Percentiles rank a stretch among this genome's conserved stretches.
Evolutionary conservation across 2,797 vertebrate species (phyloP).

Genomic region (Gymnoscopelus microlampas): DNA sequence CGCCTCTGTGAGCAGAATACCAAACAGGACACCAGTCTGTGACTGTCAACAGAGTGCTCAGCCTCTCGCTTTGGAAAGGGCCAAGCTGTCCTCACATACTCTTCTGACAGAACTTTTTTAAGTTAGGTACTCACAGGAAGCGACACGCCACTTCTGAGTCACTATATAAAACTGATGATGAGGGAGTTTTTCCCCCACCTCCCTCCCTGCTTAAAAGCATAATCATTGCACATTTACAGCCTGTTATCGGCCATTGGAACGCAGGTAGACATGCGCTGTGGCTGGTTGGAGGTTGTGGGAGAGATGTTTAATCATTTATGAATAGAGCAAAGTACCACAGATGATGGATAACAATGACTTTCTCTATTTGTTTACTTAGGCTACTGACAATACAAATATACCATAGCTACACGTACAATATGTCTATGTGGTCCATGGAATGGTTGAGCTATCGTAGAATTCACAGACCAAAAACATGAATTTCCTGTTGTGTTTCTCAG

Average conservation of each 20-base stretch:
- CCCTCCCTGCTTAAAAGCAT: conserved; percentile 15
- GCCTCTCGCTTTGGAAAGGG: conserved; percentile 47
- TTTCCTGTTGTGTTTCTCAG: no score
- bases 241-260: conserved; percentile 61
- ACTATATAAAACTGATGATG: background rate
- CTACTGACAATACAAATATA: conserved; percentile 8
- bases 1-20: conserved; percentile 72
- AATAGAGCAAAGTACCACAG: conserved; percentile 68
- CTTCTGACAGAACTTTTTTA: background rate
- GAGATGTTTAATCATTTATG: conserved; percentile 52
- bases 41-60: conserved; percentile 50
- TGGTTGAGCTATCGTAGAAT: background rate
- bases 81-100: conserved; percentile 38
- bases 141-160: conserved; percentile 3
- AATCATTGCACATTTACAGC: conserved; percentile 43
- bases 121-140: conserved; percentile 1
- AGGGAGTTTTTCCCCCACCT: conserved; percentile 18
- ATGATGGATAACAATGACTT: conserved; percentile 43
- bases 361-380: conserved; percentile 38
- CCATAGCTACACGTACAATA: background rate
- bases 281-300: conserved; percentile 39
- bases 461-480: background rate
- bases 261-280: conserved; percentile 46
- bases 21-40: conserved; percentile 62
- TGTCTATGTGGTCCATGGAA: background rate